Evolutionary conservation across 2,888 invertebrate species (phyloP), one percentile per base, ranked within the genome.

Genomic region (Apodemia hepburni): DNA sequence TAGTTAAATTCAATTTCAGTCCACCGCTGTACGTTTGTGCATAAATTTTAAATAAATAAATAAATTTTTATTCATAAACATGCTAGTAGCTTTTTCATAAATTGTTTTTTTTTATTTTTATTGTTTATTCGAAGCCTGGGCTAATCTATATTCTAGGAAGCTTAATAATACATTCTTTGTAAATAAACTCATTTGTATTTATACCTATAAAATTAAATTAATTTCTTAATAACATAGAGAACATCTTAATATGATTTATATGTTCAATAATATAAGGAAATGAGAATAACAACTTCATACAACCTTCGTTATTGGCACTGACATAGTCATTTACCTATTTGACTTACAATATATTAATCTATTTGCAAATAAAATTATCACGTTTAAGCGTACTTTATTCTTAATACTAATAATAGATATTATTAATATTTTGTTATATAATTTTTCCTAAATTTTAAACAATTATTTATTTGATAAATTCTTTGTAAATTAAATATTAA

Each of bases 241-340:
- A 22, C 22, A 22, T 22, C 22, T 22, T 22, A 22, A 22, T 22
- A 22, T 22, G 22, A 22, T 22, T 22, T 22, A 22, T 22, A 22
- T 22, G 22, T 2, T 22, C 2, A 22, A 22, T 22, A 12, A 27
- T 54, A 54, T 27, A 27, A 27, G 27, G 15, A 22, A 54, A 54
- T 27, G 12, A 27, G 11, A 42, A 5, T 15, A 54, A 22, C 51
- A 51, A 54, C 22, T 54, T 54, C 15, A 27, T 27, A 54, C 54
- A 54, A 54, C 54, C 54, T 54, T 54, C 15, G 54, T 54, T 54
- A 27, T 12, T 54, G 54, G 18, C 54, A 54, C 54, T 27, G 54
- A 12, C 54, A 27, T 54, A 5, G 22, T 27, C 27, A 3, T 6
- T 22, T 54, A 54, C 54, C 12, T 54, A 22, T 54, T 54, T 27